phyloP scores from a whole-genome alignment of 2,888 invertebrate species.

The Apantesis nais region DNA sequence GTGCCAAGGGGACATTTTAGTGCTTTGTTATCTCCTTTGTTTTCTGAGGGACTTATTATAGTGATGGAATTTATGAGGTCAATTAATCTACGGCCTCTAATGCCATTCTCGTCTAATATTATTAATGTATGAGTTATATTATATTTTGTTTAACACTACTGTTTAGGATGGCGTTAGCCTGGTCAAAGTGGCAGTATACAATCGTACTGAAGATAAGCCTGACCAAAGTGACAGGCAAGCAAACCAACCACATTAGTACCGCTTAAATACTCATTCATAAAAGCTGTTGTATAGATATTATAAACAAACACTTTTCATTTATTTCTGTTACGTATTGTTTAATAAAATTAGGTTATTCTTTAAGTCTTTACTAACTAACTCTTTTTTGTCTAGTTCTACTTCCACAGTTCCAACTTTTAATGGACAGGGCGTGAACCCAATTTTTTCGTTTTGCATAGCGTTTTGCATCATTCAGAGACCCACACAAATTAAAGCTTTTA shows the following conservation, averaged over 20 bases:
- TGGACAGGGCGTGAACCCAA: background rate
- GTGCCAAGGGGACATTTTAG: conserved; percentile 14
- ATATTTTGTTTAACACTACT: background rate
- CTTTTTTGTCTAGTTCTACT: background rate
- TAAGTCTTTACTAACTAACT: background rate
- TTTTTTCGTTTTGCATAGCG: background rate
- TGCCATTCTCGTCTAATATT: conserved; percentile 4
- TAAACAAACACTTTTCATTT: background rate
- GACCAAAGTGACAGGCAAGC: background rate
- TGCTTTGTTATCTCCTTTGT: conserved; percentile 12
- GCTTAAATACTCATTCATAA: background rate
- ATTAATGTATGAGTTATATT: background rate
- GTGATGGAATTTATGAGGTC: conserved; percentile 13
- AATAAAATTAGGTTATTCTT: no score
- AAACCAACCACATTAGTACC: background rate
- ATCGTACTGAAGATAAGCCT: background rate
- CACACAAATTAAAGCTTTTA: background rate
- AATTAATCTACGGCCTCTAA: conserved; percentile 9
- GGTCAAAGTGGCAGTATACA: background rate
- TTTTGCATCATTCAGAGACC: no score
- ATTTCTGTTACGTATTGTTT: background rate
- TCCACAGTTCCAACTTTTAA: background rate
- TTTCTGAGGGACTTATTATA: conserved; percentile 9
- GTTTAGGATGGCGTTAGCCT: background rate
- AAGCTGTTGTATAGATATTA: no score